A percentile compares a stretch with the other conserved stretches of the same genome.
Conservation (phyloP, 2,888 invertebrate species). For the Orthonevra nobilis region DNA sequence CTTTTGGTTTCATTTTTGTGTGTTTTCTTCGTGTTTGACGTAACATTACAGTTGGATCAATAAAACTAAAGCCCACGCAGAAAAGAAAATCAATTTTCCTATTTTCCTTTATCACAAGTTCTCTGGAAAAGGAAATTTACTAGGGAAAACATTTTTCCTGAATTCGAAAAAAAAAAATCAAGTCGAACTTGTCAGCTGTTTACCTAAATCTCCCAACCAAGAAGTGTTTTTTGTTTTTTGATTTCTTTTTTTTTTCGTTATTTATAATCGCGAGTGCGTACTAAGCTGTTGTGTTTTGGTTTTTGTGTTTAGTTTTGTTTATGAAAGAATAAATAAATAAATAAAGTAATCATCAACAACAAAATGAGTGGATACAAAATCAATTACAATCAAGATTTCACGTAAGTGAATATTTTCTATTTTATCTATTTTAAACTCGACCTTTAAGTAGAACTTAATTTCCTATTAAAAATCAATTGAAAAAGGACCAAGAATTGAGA, state of each 20-base stretch:
- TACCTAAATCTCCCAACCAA: conserved; percentile 12
- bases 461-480: no score
- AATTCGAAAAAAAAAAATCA: conserved; percentile 27
- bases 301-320: no score
- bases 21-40: not conserved
- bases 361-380: conserved; percentile 75
- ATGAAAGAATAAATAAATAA: conserved; percentile 3
- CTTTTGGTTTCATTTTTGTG: not conserved
- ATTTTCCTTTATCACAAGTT: conserved; percentile 5
- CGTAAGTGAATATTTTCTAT: conserved; percentile 72
- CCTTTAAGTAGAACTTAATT: not conserved
- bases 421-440: not conserved
- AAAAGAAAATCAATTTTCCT: conserved; percentile 32
- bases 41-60: conserved; percentile 37
- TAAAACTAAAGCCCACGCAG: conserved; percentile 27
- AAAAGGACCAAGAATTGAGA: no score
- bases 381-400: conserved; percentile 76
- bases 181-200: conserved; percentile 52
- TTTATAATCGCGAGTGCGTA: not conserved
- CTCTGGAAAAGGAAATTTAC: not conserved
- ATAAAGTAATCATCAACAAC: conserved; percentile 26
- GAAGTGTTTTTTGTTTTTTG: no score
- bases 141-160: conserved; percentile 7
- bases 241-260: conserved; percentile 36
- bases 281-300: conserved; percentile 17